Base-by-base conservation (phyloP, 1,140 invertebrate species). In the Pseudomyrmex pallidus region DNA sequence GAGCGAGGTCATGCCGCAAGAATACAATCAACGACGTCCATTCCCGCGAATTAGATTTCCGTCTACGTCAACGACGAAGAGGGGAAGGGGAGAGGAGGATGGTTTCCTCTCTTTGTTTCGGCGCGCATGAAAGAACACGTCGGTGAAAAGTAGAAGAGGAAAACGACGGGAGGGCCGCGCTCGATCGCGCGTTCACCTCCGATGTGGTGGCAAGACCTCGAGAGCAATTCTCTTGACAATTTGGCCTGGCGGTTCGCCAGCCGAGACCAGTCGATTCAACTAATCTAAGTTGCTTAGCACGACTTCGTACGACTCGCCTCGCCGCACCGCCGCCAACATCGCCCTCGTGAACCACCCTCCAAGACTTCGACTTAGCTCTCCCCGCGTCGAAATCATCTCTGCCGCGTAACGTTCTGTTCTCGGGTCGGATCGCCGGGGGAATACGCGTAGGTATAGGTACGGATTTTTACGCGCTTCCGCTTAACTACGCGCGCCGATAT, bases 251-350 rank as follows among this genome's bases (percentile, higher is more conserved):
- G 90, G 86, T 90, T 87, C 85, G 92, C 93, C 93, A 93, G 89
- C 84, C 77, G 83, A 91, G 90, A 90, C 91, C 90, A 93, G 92
- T 94, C 91, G 92, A 93, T 94, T 93, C 91, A 91, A 92, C 92
- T 93, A 94, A 94, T 94, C 91, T 92, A 93, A 94, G 92, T 92
- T 93, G 92, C 92, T 92, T 93, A 91, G 92, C 90, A 91, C 91
- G 90, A 93, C 90, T 93, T 92, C 87, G 88, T 91, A 89, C 91
- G 87, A 91, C 88, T 88, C 90, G 87, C 90, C 88, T 88, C 85
- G 82, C 85, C 74, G 25, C 67, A 61, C 20, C 57, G 54, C 25
- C 72, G 44, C 62, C 72, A 84, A 77, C 83, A 70, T 70, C 56
- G 80, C 76, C 73, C 82, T 59, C 54, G 62, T 73, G 61, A 52